A percentile compares a stretch with the other conserved stretches of the same genome.
These are phyloP conservation scores for Xiphophorus hellerii DNA, from an alignment of 2,113 vertebrate species.

Conservation along the genomic window DNA sequence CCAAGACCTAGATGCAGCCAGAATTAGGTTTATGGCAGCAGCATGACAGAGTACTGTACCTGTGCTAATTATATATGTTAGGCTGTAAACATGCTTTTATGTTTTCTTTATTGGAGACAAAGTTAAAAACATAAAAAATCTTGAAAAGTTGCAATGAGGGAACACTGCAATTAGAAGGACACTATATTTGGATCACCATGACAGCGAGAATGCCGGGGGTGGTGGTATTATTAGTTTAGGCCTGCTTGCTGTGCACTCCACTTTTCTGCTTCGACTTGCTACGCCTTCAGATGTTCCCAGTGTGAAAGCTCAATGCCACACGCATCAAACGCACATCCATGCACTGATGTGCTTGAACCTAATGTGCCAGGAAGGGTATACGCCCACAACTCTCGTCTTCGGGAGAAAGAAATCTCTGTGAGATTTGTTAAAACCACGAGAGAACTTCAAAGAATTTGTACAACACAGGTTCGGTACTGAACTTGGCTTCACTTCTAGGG, in stretches of 20 bases:
- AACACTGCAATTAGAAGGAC: slow-evolving; percentile 36
- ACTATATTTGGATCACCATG: slow-evolving; percentile 63
- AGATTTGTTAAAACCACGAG: slow-evolving; percentile 4
- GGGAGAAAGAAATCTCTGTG: slow-evolving; percentile 18
- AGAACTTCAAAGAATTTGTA: slow-evolving; percentile 17
- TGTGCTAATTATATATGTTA: background rate
- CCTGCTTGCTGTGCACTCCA: slow-evolving; percentile 35
- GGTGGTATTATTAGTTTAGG: slow-evolving; percentile 64
- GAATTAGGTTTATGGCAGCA: background rate
- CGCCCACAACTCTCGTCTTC: slow-evolving; percentile 18
- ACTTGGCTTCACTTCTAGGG: slow-evolving; percentile 19
- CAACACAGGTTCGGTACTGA: slow-evolving; percentile 6
- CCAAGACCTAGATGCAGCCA: too few relatives aligned
- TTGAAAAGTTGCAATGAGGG: slow-evolving; percentile 27
- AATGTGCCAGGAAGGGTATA: slow-evolving; percentile 6
- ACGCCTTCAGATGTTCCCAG: slow-evolving; percentile 61
- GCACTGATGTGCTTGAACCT: slow-evolving; percentile 29
- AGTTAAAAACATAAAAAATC: slow-evolving; percentile 5
- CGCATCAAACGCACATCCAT: slow-evolving; percentile 33
- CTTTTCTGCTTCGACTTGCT: slow-evolving; percentile 51
- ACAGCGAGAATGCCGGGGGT: slow-evolving; percentile 61
- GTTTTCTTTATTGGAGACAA: background rate
- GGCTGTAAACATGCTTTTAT: background rate
- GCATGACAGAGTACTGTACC: too few relatives aligned
- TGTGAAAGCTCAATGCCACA: slow-evolving; percentile 25